These are phyloP conservation scores for Phoenicopterus ruber DNA, from an alignment of 2,113 vertebrate genomes.

Conservation along the genomic window DNA sequence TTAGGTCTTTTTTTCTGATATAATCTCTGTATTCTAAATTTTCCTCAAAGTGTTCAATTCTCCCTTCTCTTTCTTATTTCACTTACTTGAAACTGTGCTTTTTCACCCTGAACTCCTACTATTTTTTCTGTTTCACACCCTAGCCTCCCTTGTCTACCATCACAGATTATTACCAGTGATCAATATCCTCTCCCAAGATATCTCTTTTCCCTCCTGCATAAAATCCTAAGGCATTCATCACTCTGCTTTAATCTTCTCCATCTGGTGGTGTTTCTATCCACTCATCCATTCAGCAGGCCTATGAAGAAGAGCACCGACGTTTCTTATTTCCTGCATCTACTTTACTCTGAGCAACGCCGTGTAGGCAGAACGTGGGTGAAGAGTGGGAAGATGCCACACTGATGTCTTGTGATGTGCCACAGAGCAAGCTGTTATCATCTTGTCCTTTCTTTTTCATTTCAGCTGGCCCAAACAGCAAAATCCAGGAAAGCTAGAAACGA, in stretches of 20 bases:
- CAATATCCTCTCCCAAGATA: not conserved
- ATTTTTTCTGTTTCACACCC: not conserved
- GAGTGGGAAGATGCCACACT: accelerated
- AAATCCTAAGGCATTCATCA: not conserved
- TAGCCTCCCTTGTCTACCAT: not conserved
- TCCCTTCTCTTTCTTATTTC: not conserved
- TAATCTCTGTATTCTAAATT: not conserved
- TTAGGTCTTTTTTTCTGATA: not conserved
- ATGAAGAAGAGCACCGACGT: not conserved
- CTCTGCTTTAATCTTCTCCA: not conserved
- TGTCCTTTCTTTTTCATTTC: not conserved
- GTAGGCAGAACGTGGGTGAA: accelerated
- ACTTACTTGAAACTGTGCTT: not conserved
- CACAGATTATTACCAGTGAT: not conserved
- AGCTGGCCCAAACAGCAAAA: not conserved
- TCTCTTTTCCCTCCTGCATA: not conserved
- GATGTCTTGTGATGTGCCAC: not conserved
- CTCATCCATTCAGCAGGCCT: not conserved
- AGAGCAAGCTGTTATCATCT: not conserved
- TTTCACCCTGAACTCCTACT: not conserved
- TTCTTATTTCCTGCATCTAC: not conserved
- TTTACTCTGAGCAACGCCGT: accelerated
- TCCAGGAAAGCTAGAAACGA: not conserved
- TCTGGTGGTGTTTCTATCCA: not conserved
- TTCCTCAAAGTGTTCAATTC: not conserved